phyloP scores from a whole-genome alignment of 2,888 invertebrate species.

The Pandemis heparana region DNA sequence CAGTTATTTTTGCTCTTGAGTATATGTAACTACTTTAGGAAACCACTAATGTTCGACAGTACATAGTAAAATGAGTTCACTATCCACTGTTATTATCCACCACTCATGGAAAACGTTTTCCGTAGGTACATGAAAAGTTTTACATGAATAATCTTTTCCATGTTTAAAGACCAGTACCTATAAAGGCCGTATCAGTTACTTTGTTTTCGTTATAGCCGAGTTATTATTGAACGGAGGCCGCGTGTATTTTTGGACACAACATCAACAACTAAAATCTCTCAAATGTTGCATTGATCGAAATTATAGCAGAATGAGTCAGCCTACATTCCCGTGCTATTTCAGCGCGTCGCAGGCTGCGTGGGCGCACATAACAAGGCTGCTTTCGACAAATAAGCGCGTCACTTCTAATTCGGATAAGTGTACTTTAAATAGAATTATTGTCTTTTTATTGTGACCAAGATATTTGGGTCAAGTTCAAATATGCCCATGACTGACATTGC shows the following conservation, averaged over 20 bases:
- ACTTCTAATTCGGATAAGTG: slow-evolving; percentile 57
- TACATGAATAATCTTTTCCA: too few relatives aligned
- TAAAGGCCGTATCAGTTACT: slow-evolving; percentile 15
- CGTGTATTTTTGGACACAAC: slow-evolving; percentile 59
- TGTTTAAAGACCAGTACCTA: not conserved
- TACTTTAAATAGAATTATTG: slow-evolving; percentile 35
- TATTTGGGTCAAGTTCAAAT: slow-evolving; percentile 59
- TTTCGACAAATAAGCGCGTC: slow-evolving; percentile 70
- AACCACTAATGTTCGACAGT: too few relatives aligned
- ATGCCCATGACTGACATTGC: slow-evolving; percentile 26
- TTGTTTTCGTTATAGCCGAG: slow-evolving; percentile 19
- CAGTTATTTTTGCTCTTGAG: too few relatives aligned
- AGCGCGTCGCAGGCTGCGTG: slow-evolving; percentile 65
- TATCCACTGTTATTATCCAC: too few relatives aligned
- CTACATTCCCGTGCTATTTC: slow-evolving; percentile 68
- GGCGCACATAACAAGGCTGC: slow-evolving; percentile 77
- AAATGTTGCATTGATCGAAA: slow-evolving; percentile 75
- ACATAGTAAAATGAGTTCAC: too few relatives aligned
- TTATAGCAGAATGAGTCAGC: slow-evolving; percentile 74
- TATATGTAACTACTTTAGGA: too few relatives aligned
- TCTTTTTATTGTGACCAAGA: slow-evolving; percentile 49
- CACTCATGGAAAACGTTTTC: too few relatives aligned
- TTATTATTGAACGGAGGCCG: slow-evolving; percentile 34
- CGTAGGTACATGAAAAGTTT: too few relatives aligned
- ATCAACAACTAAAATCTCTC: slow-evolving; percentile 60